phyloP scores from a whole-genome alignment of 2,113 vertebrate genomes.

The Larimichthys crocea region DNA sequence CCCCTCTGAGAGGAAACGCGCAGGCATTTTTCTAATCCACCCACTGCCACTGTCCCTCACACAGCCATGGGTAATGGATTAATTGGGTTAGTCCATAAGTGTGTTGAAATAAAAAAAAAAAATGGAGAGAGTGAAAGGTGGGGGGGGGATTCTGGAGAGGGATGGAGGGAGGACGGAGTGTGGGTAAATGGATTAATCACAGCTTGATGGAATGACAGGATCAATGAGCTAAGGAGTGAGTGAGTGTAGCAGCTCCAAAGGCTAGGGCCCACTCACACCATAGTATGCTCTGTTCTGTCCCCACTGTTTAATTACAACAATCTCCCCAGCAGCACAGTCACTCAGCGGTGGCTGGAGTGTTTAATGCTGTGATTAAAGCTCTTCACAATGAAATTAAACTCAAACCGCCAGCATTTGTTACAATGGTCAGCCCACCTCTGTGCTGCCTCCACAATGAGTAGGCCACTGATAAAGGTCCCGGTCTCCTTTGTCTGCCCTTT shows the following conservation, averaged over 20 bases:
- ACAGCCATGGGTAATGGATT: constrained; percentile 83
- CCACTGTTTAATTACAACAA: constrained; percentile 83
- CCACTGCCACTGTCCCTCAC: constrained; percentile 73
- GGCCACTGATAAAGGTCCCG: constrained; percentile 53
- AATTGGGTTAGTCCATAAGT: constrained; percentile 85
- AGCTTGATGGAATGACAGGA: constrained; percentile 83
- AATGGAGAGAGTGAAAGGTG: constrained; percentile 45
- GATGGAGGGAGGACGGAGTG: constrained; percentile 36
- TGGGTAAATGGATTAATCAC: constrained; percentile 87
- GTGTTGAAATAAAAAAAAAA: constrained; percentile 79
- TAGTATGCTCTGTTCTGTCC: constrained; percentile 57
- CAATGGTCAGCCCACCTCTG: constrained; percentile 72
- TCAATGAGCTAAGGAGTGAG: constrained; percentile 83
- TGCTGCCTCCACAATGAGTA: constrained; percentile 55
- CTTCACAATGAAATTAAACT: constrained; percentile 78
- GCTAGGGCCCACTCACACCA: constrained; percentile 74
- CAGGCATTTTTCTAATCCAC: constrained; percentile 81
- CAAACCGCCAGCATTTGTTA: constrained; percentile 71
- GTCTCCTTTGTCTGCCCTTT: constrained; percentile 50
- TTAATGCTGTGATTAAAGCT: constrained; percentile 83
- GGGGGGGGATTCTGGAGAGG: too few species aligned
- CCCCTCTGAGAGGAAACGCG: constrained; percentile 54
- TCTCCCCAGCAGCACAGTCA: constrained; percentile 75
- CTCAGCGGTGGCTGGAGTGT: constrained; percentile 75
- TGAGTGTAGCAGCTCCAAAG: constrained; percentile 72